These are phyloP conservation scores for Dicyrtomina minuta DNA, from an alignment of 2,888 invertebrate genomes.

Conservation along the genomic window DNA sequence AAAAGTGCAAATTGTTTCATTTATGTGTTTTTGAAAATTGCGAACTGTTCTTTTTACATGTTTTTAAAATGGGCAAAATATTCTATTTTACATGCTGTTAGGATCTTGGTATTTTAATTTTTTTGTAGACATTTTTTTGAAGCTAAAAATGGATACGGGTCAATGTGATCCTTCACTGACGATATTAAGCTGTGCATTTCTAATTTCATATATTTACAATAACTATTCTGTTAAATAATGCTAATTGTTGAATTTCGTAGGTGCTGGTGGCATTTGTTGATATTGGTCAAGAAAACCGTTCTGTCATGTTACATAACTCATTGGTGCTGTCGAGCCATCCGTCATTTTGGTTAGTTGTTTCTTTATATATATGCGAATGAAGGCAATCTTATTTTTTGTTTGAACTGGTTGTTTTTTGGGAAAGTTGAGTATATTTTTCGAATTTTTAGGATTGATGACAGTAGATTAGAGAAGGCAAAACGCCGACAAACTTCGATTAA, in stretches of 20 bases:
- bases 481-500: conserved; percentile 27
- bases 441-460: conserved; percentile 22
- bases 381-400: background rate
- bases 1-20: too few relatives aligned
- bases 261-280: conserved; percentile 49
- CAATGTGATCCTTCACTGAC: background rate
- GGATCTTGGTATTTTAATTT: too few relatives aligned
- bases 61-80: too few relatives aligned
- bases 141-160: too few relatives aligned
- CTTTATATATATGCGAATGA: too few relatives aligned
- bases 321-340: background rate
- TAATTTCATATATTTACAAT: background rate
- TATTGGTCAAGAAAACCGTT: conserved; percentile 45
- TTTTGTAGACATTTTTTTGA: too few relatives aligned
- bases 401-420: background rate
- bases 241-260: conserved; percentile 2
- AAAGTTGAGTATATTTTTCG: background rate
- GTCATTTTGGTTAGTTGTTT: conserved; percentile 23
- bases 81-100: too few relatives aligned
- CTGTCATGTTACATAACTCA: conserved; percentile 48
- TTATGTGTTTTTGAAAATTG: too few relatives aligned
- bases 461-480: conserved; percentile 10
- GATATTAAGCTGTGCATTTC: too few relatives aligned
- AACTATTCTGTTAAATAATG: background rate
- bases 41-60: too few relatives aligned